phyloP scores from a whole-genome alignment of 2,797 vertebrate genomes.

The Phataginus tetradactyla region DNA sequence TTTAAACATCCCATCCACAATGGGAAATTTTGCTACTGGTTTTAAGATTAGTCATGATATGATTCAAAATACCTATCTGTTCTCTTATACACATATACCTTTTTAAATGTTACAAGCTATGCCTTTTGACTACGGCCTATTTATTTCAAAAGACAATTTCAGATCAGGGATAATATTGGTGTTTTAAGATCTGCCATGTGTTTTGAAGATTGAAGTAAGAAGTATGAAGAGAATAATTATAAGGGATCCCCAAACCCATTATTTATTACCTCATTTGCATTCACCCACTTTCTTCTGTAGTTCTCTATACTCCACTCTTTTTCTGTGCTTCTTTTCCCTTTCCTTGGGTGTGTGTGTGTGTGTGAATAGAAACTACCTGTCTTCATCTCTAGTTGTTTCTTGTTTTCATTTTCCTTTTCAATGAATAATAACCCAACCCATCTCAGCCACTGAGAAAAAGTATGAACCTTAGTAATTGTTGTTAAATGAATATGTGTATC shows the following conservation, averaged over 20 bases:
- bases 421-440: neutral
- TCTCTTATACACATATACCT: neutral
- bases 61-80: constrained; percentile 1
- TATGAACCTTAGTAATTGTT: constrained; percentile 28
- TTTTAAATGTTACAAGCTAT: constrained; percentile 5
- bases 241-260: neutral
- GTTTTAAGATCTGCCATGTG: constrained; percentile 4
- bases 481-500: neutral
- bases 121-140: neutral
- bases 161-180: neutral
- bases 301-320: neutral
- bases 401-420: constrained; percentile 29
- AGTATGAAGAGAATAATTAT: constrained; percentile 28
- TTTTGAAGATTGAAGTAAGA: constrained; percentile 14
- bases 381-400: constrained; percentile 19
- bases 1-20: neutral
- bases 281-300: neutral
- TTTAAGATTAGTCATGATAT: constrained; percentile 1
- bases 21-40: constrained; percentile 29
- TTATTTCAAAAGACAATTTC: constrained; percentile 35
- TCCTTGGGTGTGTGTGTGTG: neutral
- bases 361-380: neutral
- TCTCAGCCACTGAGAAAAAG: neutral
- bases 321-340: neutral
- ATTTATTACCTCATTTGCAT: constrained; percentile 27